Evolutionary conservation across 2,113 vertebrate species (phyloP), one percentile per base, ranked within the genome.

Genomic region (Varanus komodoensis): DNA sequence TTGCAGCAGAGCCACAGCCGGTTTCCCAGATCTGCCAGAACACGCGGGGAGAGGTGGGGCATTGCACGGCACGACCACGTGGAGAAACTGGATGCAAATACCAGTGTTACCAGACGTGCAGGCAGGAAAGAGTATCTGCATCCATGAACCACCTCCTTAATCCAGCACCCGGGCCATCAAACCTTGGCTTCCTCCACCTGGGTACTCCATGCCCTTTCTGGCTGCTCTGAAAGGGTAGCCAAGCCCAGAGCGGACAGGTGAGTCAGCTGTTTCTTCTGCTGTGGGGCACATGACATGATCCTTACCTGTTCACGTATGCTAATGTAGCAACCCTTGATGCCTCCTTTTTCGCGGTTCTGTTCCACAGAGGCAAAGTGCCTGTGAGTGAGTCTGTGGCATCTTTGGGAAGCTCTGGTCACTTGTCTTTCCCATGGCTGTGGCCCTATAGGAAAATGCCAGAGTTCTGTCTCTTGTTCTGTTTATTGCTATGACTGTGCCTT

Each of bases 401-500:
- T 92, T 94, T 0, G 0, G 92, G 95, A 94, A 92, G 82, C 86
- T 87, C 0, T 0, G 69, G 91, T 73, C 94, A 87, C 38, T 89
- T 23, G 81, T 94, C 93, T 94, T 94, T 89, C 90, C 89, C 92
- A 93, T 92, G 93, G 95, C 93, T 90, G 92, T 88, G 93, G 94
- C 32, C 52, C 94, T 96, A 64, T 95, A 95, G 94, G 96, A 97
- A 97, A 94, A 96, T 97, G 96, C 95, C 97, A 97, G 96, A 97
- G 96, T 93, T 94, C 95, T 91, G 89, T 96, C 96, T 93, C 96
- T 96, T 3, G 93, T 97, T 96, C 94, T 96, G 94, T 92, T 93
- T 94, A 95, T 95, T 94, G 96, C 96, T 97, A 95, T 97, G 96
- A 98, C 94, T 0, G 96, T 97, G 97, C 97, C 97, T 98, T 97